A percentile compares a stretch with the other conserved stretches of the same genome.
These are phyloP conservation scores for Steinernema hermaphroditum DNA, from an alignment of 2,888 invertebrate genomes.

Conservation along the genomic window DNA sequence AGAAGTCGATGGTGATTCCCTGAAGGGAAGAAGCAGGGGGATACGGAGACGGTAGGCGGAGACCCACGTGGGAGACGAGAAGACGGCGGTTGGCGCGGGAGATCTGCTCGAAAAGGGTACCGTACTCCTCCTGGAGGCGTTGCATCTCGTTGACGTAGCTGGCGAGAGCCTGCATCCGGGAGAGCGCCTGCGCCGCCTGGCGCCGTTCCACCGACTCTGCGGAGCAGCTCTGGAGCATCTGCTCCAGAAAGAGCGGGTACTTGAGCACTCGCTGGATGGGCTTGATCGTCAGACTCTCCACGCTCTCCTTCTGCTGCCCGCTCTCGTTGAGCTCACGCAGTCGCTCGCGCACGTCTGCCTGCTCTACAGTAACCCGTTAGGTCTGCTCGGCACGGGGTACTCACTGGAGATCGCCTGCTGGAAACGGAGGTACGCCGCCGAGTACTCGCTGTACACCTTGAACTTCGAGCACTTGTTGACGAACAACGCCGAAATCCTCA, in stretches of 20 bases:
- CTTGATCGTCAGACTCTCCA: slow-evolving; percentile 58
- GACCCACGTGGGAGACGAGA: slow-evolving; percentile 30
- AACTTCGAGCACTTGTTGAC: slow-evolving; percentile 57
- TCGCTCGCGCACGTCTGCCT: slow-evolving; percentile 42
- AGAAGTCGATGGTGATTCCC: slow-evolving; percentile 18
- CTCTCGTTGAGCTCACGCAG: slow-evolving; percentile 47
- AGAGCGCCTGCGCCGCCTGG: slow-evolving; percentile 43
- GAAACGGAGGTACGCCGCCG: slow-evolving; percentile 56
- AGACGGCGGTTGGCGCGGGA: slow-evolving; percentile 22
- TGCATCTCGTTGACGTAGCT: slow-evolving; percentile 64
- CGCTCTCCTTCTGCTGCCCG: slow-evolving; percentile 36
- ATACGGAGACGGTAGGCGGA: neutral
- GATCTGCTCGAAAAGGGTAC: slow-evolving; percentile 34
- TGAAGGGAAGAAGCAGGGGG: too few relatives aligned
- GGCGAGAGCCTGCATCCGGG: slow-evolving; percentile 58
- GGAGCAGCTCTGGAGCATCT: slow-evolving; percentile 48
- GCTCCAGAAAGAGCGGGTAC: slow-evolving; percentile 45
- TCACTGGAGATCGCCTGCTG: slow-evolving; percentile 48
- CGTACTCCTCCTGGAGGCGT: slow-evolving; percentile 57
- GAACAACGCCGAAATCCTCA: slow-evolving; percentile 55
- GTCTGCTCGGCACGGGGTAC: neutral
- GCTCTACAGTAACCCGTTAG: slow-evolving; percentile 27
- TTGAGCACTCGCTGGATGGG: slow-evolving; percentile 61
- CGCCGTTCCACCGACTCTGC: slow-evolving; percentile 35
- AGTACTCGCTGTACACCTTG: slow-evolving; percentile 62